Evolutionary conservation across 1,140 invertebrate species (phyloP).

Genomic region (Drosophila carrolli): DNA sequence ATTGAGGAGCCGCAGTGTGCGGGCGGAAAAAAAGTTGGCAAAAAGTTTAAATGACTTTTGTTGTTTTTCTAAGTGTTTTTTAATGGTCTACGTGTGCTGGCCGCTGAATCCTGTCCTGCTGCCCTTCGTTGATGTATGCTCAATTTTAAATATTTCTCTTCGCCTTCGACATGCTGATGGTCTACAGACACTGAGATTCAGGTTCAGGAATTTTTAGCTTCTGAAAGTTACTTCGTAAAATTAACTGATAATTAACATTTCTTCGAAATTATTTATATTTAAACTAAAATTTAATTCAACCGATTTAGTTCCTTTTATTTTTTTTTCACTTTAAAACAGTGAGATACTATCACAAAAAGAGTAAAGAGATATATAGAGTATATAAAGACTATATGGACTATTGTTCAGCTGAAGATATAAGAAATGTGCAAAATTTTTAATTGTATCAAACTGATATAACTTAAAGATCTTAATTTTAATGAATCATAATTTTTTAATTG

Average conservation of each 20-base stretch:
- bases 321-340: too few species aligned
- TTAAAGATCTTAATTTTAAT: too few species aligned
- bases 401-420: too few species aligned
- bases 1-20: constrained; percentile 30
- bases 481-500: too few species aligned
- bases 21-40: constrained; percentile 63
- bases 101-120: constrained; percentile 36
- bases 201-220: not conserved
- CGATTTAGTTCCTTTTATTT: too few species aligned
- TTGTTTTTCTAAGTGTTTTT: constrained; percentile 83
- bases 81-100: constrained; percentile 79
- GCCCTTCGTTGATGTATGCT: constrained; percentile 54
- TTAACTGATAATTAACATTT: not conserved
- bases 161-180: constrained; percentile 17
- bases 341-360: too few species aligned
- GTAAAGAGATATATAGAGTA: too few species aligned
- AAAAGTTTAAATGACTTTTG: constrained; percentile 83
- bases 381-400: too few species aligned
- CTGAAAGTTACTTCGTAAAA: not conserved
- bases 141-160: constrained; percentile 49
- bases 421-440: too few species aligned
- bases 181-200: constrained; percentile 16
- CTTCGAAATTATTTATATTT: too few species aligned
- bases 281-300: not conserved
- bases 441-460: too few species aligned